Conservation (phyloP, 64 coral and sea anemone genomes). For the Stylophora pistillata region DNA sequence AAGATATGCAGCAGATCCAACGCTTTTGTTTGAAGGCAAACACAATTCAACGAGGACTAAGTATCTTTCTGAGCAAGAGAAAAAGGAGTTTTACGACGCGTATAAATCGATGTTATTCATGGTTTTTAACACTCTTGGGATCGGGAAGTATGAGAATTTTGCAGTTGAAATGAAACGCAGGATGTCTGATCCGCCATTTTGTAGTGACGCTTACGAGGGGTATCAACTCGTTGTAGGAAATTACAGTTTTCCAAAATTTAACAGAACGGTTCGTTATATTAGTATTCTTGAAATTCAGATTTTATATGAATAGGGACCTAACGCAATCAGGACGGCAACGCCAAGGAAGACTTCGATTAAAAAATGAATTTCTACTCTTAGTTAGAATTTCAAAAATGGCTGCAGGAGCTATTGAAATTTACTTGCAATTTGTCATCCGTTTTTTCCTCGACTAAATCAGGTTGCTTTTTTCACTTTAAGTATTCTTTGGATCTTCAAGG, state of each 20-base stretch:
- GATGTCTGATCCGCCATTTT: slow-evolving; percentile 79
- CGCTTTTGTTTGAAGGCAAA: slow-evolving; percentile 31
- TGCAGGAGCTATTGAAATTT: too few relatives aligned
- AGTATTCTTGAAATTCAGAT: background rate
- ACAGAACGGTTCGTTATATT: slow-evolving; percentile 40
- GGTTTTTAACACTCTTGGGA: slow-evolving; percentile 49
- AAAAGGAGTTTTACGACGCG: slow-evolving; percentile 47
- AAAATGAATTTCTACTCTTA: too few relatives aligned
- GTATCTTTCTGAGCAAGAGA: slow-evolving; percentile 14
- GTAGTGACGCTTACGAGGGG: slow-evolving; percentile 53
- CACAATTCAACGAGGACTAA: background rate
- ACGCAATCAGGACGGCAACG: background rate
- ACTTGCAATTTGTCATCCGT: too few relatives aligned
- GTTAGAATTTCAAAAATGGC: too few relatives aligned
- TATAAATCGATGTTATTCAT: slow-evolving; percentile 54
- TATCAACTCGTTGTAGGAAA: background rate
- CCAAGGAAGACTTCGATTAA: too few relatives aligned
- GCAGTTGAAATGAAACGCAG: slow-evolving; percentile 56
- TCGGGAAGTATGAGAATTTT: slow-evolving; percentile 59
- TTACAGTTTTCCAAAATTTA: slow-evolving; percentile 2
- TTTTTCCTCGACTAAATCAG: too few relatives aligned
- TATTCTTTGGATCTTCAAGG: too few relatives aligned
- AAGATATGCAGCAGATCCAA: background rate
- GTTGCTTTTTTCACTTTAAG: too few relatives aligned
- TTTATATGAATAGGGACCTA: too few relatives aligned